Evolutionary conservation across 2,888 invertebrate genomes (phyloP).

Genomic region (Lucinisca nassula): DNA sequence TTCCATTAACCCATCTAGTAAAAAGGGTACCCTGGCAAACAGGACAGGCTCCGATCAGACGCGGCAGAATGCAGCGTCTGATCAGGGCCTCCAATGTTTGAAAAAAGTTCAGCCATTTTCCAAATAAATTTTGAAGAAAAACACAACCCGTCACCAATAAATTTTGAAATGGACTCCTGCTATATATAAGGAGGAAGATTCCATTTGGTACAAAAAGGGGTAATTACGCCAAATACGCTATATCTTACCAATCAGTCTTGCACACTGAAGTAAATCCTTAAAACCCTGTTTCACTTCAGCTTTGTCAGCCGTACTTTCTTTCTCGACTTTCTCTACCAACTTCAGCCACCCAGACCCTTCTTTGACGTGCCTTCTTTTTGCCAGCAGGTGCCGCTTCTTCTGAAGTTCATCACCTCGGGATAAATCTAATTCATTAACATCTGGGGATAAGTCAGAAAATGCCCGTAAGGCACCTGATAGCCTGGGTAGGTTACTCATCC

Average conservation of each 20-base stretch:
- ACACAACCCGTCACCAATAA: no score
- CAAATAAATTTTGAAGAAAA: no score
- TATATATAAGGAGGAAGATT: no score
- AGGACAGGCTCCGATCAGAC: no score
- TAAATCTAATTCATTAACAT: conserved; percentile 13
- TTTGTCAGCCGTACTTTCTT: conserved; percentile 68
- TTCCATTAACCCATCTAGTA: no score
- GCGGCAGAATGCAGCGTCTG: no score
- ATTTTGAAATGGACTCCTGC: no score
- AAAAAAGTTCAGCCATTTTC: no score
- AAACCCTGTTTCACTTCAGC: conserved; percentile 71
- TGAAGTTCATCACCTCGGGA: conserved; percentile 69
- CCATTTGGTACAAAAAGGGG: no score
- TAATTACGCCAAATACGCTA: no score
- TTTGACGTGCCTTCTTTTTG: conserved; percentile 66
- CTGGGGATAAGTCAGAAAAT: conserved; percentile 75
- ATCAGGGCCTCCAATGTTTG: no score
- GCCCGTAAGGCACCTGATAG: conserved; percentile 80
- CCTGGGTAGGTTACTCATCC: conserved; percentile 77
- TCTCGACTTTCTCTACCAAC: conserved; percentile 70
- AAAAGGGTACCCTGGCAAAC: no score
- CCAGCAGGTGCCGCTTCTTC: conserved; percentile 72
- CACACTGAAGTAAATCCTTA: conserved; percentile 77
- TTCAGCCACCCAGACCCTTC: conserved; percentile 78
- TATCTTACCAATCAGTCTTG: conserved; percentile 75